phyloP scores from a whole-genome alignment of 2,797 vertebrate species.

The Myotis planiceps region DNA sequence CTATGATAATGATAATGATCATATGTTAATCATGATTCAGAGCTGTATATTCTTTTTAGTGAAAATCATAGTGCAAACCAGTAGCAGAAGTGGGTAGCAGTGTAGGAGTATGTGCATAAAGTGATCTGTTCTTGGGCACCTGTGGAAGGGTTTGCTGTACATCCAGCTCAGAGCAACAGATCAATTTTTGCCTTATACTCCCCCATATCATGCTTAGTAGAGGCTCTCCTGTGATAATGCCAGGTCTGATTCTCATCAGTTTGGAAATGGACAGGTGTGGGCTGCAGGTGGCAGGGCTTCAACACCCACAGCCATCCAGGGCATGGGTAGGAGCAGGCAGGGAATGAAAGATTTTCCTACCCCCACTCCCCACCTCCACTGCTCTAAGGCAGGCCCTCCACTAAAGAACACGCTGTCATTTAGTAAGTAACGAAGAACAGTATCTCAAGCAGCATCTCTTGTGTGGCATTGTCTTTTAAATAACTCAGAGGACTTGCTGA shows the following conservation, averaged over 20 bases:
- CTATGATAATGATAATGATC: background rate
- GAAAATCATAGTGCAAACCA: background rate
- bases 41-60: background rate
- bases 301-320: background rate
- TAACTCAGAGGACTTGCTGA: conserved; percentile 17
- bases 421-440: conserved; percentile 16
- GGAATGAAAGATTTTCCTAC: background rate
- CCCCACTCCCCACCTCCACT: no score
- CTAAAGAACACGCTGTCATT: background rate
- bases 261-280: background rate
- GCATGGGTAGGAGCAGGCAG: background rate
- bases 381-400: background rate
- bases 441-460: background rate
- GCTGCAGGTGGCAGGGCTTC: background rate
- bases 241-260: background rate
- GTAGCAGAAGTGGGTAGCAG: background rate
- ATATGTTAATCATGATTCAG: background rate
- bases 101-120: background rate
- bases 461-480: conserved; percentile 31
- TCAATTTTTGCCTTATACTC: background rate
- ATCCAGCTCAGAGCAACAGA: background rate
- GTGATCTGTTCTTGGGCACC: background rate
- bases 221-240: background rate
- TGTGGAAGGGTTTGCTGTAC: background rate
- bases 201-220: background rate